Base-by-base conservation (phyloP, 2,797 vertebrate genomes). In the Apogon talboti region DNA sequence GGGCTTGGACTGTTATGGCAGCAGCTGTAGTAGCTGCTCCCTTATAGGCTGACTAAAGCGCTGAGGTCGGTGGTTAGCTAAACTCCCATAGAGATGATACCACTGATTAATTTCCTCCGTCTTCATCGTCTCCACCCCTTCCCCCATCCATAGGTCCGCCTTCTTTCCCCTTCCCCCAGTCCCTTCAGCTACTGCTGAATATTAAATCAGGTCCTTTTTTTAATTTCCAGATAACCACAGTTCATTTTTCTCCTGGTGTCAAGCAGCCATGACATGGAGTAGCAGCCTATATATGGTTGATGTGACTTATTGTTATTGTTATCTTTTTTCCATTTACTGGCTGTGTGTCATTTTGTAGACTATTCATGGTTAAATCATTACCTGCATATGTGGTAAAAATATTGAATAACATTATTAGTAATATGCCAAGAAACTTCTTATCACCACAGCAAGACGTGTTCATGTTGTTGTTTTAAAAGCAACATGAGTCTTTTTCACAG, bases 161-260 rank as follows among this genome's bases (percentile, higher is more conserved):
- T 61, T 58, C 37, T 63, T n/a, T 61, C 70, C 82, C 83, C 81
- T 50, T 52, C 83, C 86, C 88, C 83, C 85, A 79, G 56, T 71
- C 60, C 79, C 72, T 76, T 79, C 59, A 78, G 70, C 86, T 77
- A 80, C 76, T 66, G 76, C 81, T 87, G 83, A 89, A 93, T 93
- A 92, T 91, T 85, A 91, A 92, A 92, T 92, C 87, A 82, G 74
- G 75, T 79, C 83, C 75, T 87, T 82, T 89, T 87, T 92, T 89
- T 77, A 87, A 93, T 93, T 92, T 90, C 77, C 71, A 78, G 87
- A 92, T 91, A 93, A 90, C 88, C 88, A 78, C 79, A 52, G 74
- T 87, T 88, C 84, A 89, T 92, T 92, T 92, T 87, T 87, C 82
- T 81, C 66, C 64, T 35, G 59, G 72, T 90, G 85, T 88, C 85